Evolutionary conservation across 2,888 invertebrate species (phyloP).

Genomic region (Brachyptera risi): DNA sequence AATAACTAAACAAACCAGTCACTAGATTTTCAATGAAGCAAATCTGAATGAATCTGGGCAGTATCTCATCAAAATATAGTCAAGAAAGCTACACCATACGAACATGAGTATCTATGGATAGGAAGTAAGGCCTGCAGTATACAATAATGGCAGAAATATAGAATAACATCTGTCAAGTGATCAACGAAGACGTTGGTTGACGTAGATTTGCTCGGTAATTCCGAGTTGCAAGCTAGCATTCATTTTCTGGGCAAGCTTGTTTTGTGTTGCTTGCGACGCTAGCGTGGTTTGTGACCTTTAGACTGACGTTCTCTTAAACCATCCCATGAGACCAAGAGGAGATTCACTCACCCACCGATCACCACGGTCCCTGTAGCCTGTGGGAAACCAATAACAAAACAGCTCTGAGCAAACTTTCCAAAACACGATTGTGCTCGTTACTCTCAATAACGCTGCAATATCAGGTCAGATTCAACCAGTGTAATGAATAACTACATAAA

Average conservation of each 20-base stretch:
- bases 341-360: slow-evolving; percentile 26
- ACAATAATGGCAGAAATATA: background rate
- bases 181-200: background rate
- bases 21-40: too few species aligned
- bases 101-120: too few species aligned
- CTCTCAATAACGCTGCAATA: too few species aligned
- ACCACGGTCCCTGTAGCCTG: slow-evolving; percentile 23
- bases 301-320: slow-evolving; percentile 1
- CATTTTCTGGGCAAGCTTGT: background rate
- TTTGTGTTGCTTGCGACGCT: slow-evolving; percentile 2
- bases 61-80: too few species aligned
- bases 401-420: slow-evolving; percentile 31
- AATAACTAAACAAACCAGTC: too few species aligned
- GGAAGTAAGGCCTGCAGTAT: too few species aligned
- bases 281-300: background rate
- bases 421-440: too few species aligned
- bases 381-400: slow-evolving; percentile 33
- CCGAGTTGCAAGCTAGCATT: slow-evolving; percentile 2
- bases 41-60: too few species aligned
- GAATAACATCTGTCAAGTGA: background rate
- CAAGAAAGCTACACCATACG: too few species aligned
- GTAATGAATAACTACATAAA: too few species aligned
- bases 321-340: background rate
- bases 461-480: too few species aligned
- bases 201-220: background rate